Evolutionary conservation across 2,113 vertebrate species (phyloP).

Genomic region (Pelecanus crispus): DNA sequence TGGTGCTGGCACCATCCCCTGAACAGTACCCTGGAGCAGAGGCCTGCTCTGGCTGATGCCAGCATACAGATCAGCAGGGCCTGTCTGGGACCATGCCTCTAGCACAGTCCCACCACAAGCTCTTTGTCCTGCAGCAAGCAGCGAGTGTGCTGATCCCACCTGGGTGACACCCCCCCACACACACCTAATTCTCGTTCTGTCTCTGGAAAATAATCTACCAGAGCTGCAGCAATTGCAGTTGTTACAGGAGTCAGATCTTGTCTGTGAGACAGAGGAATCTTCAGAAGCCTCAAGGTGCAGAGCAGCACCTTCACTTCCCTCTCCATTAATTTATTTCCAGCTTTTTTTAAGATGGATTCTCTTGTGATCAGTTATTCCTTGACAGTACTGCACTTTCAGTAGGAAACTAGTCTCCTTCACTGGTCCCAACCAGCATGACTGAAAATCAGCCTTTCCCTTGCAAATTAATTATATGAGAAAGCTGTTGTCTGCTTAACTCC

Average conservation of each 20-base stretch:
- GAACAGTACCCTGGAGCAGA: not conserved
- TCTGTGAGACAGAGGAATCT: not conserved
- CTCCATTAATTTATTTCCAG: not conserved
- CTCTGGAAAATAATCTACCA: not conserved
- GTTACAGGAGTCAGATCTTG: not conserved
- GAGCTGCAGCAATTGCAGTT: not conserved
- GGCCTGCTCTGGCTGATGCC: not conserved
- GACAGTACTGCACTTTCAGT: not conserved
- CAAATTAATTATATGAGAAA: not conserved
- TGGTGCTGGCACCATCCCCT: not conserved
- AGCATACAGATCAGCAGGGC: fast-evolving
- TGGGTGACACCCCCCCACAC: too few species aligned
- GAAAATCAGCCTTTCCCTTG: not conserved
- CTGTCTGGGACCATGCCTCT: not conserved
- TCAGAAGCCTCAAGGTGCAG: not conserved
- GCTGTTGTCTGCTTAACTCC: not conserved
- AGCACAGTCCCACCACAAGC: not conserved
- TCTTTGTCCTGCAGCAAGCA: not conserved
- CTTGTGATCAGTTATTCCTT: not conserved
- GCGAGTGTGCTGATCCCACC: not conserved
- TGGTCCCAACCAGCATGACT: not conserved
- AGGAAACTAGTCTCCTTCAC: not conserved
- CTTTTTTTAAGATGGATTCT: not conserved
- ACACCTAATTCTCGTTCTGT: not conserved
- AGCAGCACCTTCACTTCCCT: not conserved